These are phyloP conservation scores for Zonotrichia albicollis DNA, from an alignment of 2,797 vertebrate species.

Conservation along the genomic window DNA sequence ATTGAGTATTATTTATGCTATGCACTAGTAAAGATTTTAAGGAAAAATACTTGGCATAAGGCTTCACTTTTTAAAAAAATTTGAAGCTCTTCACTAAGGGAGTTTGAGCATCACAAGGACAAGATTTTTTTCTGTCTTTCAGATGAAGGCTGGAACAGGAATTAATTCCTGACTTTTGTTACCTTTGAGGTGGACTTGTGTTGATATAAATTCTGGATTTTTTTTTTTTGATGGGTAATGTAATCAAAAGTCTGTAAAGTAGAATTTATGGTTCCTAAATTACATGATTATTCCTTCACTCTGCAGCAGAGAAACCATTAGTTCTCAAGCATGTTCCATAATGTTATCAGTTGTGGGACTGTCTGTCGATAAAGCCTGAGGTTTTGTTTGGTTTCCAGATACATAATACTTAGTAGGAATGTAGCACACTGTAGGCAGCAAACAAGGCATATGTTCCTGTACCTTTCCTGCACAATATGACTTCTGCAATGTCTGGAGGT, in stretches of 20 bases:
- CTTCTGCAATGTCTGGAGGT: slow-evolving; percentile 50
- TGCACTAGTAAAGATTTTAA: background rate
- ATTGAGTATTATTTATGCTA: background rate
- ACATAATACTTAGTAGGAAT: slow-evolving; percentile 6
- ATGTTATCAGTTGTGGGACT: background rate
- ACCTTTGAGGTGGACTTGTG: background rate
- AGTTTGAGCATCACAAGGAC: background rate
- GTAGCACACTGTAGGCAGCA: background rate
- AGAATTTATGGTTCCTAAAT: background rate
- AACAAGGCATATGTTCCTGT: background rate
- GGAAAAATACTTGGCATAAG: background rate
- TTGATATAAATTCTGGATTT: background rate
- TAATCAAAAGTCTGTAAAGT: background rate
- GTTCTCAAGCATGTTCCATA: background rate
- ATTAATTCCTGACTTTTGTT: slow-evolving; percentile 4
- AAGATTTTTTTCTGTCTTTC: background rate
- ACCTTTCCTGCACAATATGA: slow-evolving; percentile 2
- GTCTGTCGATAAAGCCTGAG: background rate
- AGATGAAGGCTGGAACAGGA: background rate
- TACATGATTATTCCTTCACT: background rate
- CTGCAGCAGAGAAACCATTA: background rate
- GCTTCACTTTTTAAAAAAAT: background rate
- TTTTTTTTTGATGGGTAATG: background rate
- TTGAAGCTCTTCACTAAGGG: background rate
- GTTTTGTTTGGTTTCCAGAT: slow-evolving; percentile 18